These are phyloP conservation scores for Drosophila yakuba DNA, from an alignment of 1,140 invertebrate genomes.

Conservation along the genomic window DNA sequence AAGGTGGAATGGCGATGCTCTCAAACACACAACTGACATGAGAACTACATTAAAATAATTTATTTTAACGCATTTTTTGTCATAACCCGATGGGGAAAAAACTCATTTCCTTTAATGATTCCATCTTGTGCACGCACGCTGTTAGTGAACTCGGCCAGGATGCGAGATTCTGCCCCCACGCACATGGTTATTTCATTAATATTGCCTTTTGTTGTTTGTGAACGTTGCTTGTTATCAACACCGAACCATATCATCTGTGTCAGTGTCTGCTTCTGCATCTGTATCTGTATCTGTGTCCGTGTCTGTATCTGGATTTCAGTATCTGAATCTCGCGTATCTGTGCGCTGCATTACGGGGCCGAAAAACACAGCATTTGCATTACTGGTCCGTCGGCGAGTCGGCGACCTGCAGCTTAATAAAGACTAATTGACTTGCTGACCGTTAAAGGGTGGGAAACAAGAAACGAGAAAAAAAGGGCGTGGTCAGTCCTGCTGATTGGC, in stretches of 20 bases:
- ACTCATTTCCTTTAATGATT: conserved; percentile 83
- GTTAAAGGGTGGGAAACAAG: conserved; percentile 32
- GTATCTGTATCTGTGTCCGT: conserved; percentile 26
- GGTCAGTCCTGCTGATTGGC: conserved; percentile 57
- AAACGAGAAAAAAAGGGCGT: neutral
- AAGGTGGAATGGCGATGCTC: conserved; percentile 9
- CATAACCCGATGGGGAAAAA: conserved; percentile 83
- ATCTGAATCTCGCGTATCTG: conserved; percentile 35
- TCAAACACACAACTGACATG: conserved; percentile 61
- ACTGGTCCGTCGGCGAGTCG: conserved; percentile 35
- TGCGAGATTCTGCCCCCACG: conserved; percentile 51
- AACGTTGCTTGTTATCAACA: conserved; percentile 83
- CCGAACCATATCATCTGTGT: conserved; percentile 62
- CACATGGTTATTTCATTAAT: conserved; percentile 83
- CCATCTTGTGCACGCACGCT: conserved; percentile 75
- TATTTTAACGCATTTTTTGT: conserved; percentile 84
- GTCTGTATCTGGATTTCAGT: conserved; percentile 34
- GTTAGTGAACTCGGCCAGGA: conserved; percentile 44
- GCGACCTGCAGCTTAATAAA: conserved; percentile 71
- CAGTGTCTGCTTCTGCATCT: conserved; percentile 44
- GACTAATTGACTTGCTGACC: conserved; percentile 78
- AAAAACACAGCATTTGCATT: conserved; percentile 80
- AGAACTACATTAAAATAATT: conserved; percentile 84
- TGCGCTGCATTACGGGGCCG: conserved; percentile 64
- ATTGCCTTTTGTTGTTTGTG: conserved; percentile 83